These are phyloP conservation scores for Pseudomyrmex dendroicus DNA, from an alignment of 1,140 invertebrate genomes.

Conservation along the genomic window DNA sequence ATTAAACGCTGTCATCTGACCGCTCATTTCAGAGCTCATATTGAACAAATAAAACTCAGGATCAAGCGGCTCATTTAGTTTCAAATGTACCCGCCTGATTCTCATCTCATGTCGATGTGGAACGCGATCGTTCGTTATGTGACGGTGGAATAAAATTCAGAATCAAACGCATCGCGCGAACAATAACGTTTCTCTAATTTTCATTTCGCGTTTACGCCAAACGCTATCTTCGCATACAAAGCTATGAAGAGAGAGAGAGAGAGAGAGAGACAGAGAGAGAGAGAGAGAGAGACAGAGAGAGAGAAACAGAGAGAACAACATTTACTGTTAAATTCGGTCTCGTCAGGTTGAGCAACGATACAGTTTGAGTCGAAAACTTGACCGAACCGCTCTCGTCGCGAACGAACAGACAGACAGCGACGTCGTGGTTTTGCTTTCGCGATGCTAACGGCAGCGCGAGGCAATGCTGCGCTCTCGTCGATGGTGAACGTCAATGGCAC, in stretches of 20 bases:
- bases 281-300: no score
- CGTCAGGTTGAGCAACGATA: constrained; percentile 19
- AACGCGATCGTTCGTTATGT: background rate
- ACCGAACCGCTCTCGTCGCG: constrained; percentile 13
- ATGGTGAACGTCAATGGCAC: constrained; percentile 50
- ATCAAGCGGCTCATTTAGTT: constrained; percentile 13
- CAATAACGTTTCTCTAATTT: background rate
- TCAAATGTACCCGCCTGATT: constrained; percentile 9
- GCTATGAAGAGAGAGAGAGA: no score
- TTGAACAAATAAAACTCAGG: constrained; percentile 9
- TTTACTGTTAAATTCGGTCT: background rate
- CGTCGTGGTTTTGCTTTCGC: constrained; percentile 21
- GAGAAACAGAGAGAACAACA: background rate
- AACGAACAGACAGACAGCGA: background rate
- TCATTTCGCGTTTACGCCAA: background rate
- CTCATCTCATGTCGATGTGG: background rate
- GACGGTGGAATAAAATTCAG: constrained; percentile 10
- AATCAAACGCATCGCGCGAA: background rate
- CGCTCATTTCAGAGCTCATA: background rate
- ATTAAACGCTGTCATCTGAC: background rate
- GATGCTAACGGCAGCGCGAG: constrained; percentile 12
- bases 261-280: background rate
- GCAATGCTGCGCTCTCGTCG: constrained; percentile 31
- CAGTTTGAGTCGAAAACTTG: constrained; percentile 31
- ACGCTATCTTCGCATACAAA: background rate